phyloP scores from a whole-genome alignment of 1,140 invertebrate genomes.

The Saxidomus purpurata region DNA sequence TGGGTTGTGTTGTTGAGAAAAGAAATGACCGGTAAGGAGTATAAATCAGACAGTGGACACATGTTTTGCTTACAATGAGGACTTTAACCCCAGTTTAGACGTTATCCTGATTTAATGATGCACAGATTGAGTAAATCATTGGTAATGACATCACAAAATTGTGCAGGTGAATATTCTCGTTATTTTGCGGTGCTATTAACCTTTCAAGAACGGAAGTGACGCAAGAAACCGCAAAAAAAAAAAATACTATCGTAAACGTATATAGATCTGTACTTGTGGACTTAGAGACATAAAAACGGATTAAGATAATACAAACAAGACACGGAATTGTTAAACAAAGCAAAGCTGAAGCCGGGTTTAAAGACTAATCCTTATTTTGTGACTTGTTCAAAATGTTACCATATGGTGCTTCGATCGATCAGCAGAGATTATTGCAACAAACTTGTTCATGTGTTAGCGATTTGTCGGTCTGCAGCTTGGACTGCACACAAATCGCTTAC shows the following conservation, averaged over 20 bases:
- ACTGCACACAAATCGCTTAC: neutral
- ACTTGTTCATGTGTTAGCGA: neutral
- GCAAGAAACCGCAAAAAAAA: neutral
- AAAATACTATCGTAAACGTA: neutral
- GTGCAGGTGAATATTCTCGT: neutral
- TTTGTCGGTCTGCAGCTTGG: neutral
- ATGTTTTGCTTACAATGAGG: neutral
- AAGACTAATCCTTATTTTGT: neutral
- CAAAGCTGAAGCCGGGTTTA: neutral
- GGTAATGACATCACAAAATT: neutral
- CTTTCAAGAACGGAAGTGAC: neutral
- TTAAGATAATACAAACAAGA: neutral
- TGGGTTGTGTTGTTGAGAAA: too few relatives aligned
- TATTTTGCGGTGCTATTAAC: neutral
- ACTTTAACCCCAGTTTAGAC: neutral
- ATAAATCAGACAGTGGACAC: neutral
- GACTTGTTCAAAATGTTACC: neutral
- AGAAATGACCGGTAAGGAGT: too few relatives aligned
- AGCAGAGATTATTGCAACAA: neutral
- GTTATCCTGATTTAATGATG: neutral
- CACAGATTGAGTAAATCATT: neutral
- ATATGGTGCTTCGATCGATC: neutral
- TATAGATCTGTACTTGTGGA: neutral
- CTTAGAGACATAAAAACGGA: neutral
- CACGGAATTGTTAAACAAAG: neutral